Base-by-base conservation (phyloP, 2,888 invertebrate species). In the Mythimna pallens region DNA sequence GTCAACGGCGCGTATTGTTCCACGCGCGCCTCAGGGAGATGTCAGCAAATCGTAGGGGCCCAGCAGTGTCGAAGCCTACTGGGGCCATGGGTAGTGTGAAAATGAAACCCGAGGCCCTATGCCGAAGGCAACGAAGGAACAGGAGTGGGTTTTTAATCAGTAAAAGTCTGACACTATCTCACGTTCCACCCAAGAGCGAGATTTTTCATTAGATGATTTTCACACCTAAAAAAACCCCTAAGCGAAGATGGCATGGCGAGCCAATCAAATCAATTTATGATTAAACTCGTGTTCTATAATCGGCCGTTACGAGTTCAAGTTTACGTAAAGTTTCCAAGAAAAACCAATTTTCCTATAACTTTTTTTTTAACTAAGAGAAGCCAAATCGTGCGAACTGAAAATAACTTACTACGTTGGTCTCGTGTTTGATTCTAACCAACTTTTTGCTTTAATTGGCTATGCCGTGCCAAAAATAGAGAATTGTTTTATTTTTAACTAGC, bases 281-380 rank as follows among this genome's bases (percentile, higher is more conserved):
- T 50, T 59, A 22, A 8, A 25, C n/a, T 8, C 17, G 17, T 47
- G 22, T 36, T 52, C 22, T 50, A 36, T 50, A 17, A 34, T 50
- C 8, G 65, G 40, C 40, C 3, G 20, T 36, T 20, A 10, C n/a
- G 22, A 43, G 20, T 50, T 59, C 5, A 40, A 34, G 17, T 47
- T 22, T 40, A 17, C 30, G 1, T 57, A 57, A 50, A n/a, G 47
- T 55, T 70, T 22, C n/a, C 3, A 22, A 22, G 25, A 40, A 40
- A 40, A 55, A 55, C 6, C 0, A n/a, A 20, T 65, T 64, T 59
- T 64, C 25, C 7, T 10, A 36, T 50, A 57, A 50, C 30, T 7
- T n/a, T 65, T 59, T 20, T 65, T n/a, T 14, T 4, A 34, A 57
- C n/a, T 22, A 57, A 40, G 62, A n/a, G 72, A 55, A 73, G 58